These are phyloP conservation scores for Itoplectis maculator DNA, from an alignment of 2,888 invertebrate species.

Conservation along the genomic window DNA sequence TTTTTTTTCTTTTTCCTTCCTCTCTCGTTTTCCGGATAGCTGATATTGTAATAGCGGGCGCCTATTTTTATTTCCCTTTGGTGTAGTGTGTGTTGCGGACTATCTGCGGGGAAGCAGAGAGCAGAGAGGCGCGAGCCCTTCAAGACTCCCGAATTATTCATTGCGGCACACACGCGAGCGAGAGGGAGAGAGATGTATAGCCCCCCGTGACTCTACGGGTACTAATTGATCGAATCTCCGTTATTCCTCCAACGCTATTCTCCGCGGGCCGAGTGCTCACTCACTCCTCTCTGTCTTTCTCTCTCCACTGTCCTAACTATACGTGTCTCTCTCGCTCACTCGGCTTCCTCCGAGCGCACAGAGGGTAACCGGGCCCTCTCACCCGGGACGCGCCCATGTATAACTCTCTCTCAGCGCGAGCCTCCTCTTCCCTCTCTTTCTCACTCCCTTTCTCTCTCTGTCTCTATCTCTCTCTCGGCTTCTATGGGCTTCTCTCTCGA, in stretches of 20 bases:
- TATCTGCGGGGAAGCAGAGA: neutral
- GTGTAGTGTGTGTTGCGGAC: too few relatives aligned
- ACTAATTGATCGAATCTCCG: conserved; percentile 59
- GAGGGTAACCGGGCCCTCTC: conserved; percentile 68
- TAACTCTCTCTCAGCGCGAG: conserved; percentile 36
- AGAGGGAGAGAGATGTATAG: conserved; percentile 19
- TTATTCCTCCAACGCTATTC: conserved; percentile 49
- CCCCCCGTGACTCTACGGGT: conserved; percentile 26
- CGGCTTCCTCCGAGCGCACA: conserved; percentile 40
- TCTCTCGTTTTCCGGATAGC: neutral
- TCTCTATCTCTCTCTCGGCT: conserved; percentile 24
- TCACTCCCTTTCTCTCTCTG: conserved; percentile 19
- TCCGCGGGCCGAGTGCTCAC: conserved; percentile 33
- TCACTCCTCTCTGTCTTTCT: conserved; percentile 12
- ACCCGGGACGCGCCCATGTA: conserved; percentile 53
- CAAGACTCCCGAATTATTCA: conserved; percentile 48
- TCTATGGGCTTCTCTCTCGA: conserved; percentile 22
- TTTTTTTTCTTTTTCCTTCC: neutral
- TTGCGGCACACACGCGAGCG: conserved; percentile 23
- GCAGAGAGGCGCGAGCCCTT: conserved; percentile 1
- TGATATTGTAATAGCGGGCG: neutral
- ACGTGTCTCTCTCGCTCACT: conserved; percentile 14
- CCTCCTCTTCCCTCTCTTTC: too few relatives aligned
- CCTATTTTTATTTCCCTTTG: neutral
- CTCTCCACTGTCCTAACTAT: neutral